Conservation (phyloP, 1,140 invertebrate species). For the Cydia amplana region DNA sequence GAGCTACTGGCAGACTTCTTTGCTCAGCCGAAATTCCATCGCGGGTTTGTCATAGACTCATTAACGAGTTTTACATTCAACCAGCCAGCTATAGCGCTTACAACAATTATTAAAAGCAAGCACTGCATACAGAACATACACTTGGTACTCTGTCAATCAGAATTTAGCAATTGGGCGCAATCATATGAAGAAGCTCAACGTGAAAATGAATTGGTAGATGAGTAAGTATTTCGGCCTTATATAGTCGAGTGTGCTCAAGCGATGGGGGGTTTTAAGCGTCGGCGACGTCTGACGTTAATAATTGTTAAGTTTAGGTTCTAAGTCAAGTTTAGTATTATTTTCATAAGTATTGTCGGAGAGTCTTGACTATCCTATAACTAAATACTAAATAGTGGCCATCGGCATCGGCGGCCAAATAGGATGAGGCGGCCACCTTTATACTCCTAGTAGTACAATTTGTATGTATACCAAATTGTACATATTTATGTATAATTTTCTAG, state of each 20-base stretch:
- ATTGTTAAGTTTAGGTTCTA: too few relatives aligned
- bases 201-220: constrained; percentile 53
- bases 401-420: too few relatives aligned
- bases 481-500: neutral
- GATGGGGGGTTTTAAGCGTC: too few relatives aligned
- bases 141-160: constrained; percentile 64
- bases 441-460: too few relatives aligned
- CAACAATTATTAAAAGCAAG: constrained; percentile 65
- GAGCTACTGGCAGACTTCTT: constrained; percentile 64
- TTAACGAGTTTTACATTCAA: constrained; percentile 62
- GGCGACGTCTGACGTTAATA: too few relatives aligned
- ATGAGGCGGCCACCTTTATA: too few relatives aligned
- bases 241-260: too few relatives aligned
- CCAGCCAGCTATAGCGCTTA: constrained; percentile 53
- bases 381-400: too few relatives aligned
- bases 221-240: constrained; percentile 60
- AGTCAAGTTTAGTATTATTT: too few relatives aligned
- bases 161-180: constrained; percentile 65
- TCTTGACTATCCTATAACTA: too few relatives aligned
- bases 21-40: constrained; percentile 52
- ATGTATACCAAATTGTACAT: neutral
- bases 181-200: constrained; percentile 56
- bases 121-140: constrained; percentile 58
- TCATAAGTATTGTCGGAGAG: too few relatives aligned
- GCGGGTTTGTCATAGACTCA: constrained; percentile 64